phyloP scores from a whole-genome alignment of 2,113 vertebrate species.

The Myiopsitta monachus region DNA sequence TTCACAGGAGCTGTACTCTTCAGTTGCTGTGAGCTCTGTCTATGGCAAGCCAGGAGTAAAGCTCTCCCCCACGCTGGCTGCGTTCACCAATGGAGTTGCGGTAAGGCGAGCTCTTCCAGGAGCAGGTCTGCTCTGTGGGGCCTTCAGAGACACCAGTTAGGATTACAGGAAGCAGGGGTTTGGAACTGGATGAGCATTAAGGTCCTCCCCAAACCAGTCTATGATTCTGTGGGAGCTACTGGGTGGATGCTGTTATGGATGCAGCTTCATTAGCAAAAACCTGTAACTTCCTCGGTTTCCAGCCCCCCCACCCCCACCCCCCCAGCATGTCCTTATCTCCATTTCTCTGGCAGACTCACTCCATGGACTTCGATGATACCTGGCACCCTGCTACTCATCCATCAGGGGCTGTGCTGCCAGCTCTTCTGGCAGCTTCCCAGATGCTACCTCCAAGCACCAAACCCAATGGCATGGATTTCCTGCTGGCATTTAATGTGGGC shows the following conservation, averaged over 20 bases:
- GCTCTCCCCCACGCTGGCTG: conserved; percentile 82
- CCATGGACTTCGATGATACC: conserved; percentile 91
- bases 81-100: conserved; percentile 87
- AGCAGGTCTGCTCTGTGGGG: background rate
- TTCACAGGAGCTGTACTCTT: conserved; percentile 77
- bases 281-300: background rate
- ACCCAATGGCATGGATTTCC: conserved; percentile 81
- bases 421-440: conserved; percentile 83
- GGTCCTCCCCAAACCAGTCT: background rate
- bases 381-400: conserved; percentile 91
- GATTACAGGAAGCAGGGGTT: background rate
- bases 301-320: background rate
- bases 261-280: background rate
- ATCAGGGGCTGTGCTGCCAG: conserved; percentile 85
- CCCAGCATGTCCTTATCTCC: background rate
- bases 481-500: conserved; percentile 86
- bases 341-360: conserved; percentile 76
- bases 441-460: conserved; percentile 78
- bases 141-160: background rate
- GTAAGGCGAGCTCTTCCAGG: conserved; percentile 66
- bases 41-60: conserved; percentile 77
- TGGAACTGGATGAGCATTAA: background rate
- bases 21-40: conserved; percentile 78
- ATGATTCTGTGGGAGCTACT: background rate
- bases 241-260: background rate